Evolutionary conservation across 2,113 vertebrate species (phyloP).

Genomic region (Dromiciops gliroides): DNA sequence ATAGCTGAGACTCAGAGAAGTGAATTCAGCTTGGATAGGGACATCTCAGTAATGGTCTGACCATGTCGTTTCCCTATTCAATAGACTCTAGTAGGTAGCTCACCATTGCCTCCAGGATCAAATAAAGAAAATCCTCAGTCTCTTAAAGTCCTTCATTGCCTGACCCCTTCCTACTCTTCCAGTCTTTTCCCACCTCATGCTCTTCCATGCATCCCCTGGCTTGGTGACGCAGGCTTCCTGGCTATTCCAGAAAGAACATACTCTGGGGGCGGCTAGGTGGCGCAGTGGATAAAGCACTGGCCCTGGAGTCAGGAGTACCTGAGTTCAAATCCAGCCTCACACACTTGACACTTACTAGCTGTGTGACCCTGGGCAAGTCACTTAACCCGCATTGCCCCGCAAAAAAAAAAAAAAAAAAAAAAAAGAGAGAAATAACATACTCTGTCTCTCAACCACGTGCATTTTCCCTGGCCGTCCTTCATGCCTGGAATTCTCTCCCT

Average conservation of each 20-base stretch:
- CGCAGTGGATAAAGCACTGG: too few relatives aligned
- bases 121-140: not conserved
- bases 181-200: not conserved
- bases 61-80: not conserved
- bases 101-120: not conserved
- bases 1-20: not conserved
- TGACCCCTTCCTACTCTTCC: not conserved
- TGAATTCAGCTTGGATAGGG: not conserved
- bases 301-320: too few relatives aligned
- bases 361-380: too few relatives aligned
- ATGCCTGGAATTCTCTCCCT: not conserved
- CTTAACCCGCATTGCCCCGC: too few relatives aligned
- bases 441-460: not conserved
- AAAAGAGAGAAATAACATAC: too few relatives aligned
- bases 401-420: too few relatives aligned
- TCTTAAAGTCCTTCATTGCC: not conserved
- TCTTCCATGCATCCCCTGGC: not conserved
- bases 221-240: too few relatives aligned
- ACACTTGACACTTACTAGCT: too few relatives aligned
- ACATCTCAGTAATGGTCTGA: not conserved
- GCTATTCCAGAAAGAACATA: too few relatives aligned
- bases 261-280: too few relatives aligned
- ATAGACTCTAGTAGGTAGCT: not conserved
- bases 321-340: too few relatives aligned
- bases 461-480: not conserved